Conservation (phyloP, 2,113 vertebrate genomes). For the Andinoacara biseriatus region DNA sequence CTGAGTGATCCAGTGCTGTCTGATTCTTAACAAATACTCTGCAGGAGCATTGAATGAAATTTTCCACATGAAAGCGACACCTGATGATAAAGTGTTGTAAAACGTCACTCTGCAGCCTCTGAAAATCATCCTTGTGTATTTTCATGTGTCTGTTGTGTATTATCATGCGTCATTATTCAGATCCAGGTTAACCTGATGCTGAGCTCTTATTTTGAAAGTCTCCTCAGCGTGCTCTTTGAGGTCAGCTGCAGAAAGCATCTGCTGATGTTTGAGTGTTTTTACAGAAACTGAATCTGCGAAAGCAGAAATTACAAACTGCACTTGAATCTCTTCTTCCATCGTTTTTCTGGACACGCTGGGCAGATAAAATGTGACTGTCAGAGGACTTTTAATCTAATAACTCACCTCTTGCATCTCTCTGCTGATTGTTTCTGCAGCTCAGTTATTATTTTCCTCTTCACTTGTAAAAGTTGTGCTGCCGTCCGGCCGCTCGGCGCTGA, state of each 20-base stretch:
- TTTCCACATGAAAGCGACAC: neutral
- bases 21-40: neutral
- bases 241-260: neutral
- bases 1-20: neutral
- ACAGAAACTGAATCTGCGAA: neutral
- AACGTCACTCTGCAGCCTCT: neutral
- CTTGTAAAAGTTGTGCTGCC: conserved; percentile 42
- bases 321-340: conserved; percentile 27
- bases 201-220: conserved; percentile 5
- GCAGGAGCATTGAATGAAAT: neutral
- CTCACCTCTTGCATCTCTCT: conserved; percentile 33
- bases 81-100: neutral
- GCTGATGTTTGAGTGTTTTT: neutral
- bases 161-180: neutral
- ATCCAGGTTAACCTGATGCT: neutral
- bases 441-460: conserved; percentile 66
- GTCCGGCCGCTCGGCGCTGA: conserved; percentile 32
- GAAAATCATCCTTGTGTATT: too few species aligned
- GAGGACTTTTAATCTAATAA: conserved; percentile 51
- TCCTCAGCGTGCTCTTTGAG: neutral
- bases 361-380: conserved; percentile 37
- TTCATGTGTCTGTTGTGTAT: neutral
- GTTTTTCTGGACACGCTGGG: neutral
- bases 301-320: conserved; percentile 23
- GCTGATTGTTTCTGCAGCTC: conserved; percentile 54